Evolutionary conservation across 2,113 vertebrate genomes (phyloP), one percentile per base, ranked within the genome.

Genomic region (Atrichornis clamosus): DNA sequence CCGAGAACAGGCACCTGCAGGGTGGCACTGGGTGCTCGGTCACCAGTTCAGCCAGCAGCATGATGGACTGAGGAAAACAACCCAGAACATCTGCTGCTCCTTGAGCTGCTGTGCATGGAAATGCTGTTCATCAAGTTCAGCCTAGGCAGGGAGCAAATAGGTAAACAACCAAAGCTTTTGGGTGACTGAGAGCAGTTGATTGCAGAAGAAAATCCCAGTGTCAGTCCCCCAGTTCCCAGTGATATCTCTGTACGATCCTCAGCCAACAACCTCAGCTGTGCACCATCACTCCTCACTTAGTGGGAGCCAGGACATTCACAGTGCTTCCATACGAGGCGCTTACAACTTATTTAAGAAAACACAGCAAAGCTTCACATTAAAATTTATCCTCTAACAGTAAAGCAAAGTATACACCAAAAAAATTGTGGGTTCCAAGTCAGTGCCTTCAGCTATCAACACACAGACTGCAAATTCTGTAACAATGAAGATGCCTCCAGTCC

Each of bases 61-160:
- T 13, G 91, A 68, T 13, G 91, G 60, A 70, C 81, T 96, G 93
- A 68, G 87, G 84, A 46, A 76, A 91, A 37, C 53, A 93, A 55
- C 42, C 62, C 91, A 89, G 49, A 87, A 89, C 49, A 69, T 69
- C 87, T 87, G 95, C 92, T 94, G 79, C 79, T 92, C 59, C 85
- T 39, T 19, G n/a, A 68, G 76, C 78, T 96, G 92, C 63, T 52
- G 77, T 23, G 35, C 68, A 13, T 19, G 68, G 63, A 87, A 94
- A 47, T 62, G 84, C 59, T 84, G 87, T 1, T 89, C 64, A 87
- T 55, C 84, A 62, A 87, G 80, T 32, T 75, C 64, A 81, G 91
- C 60, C 44, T 4, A 47, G 82, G 86, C 20, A 55, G 76, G 89
- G 91, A 95, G 80, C 73, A 91, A 92, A 72, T 69, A 95, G 89